Evolutionary conservation across 2,888 invertebrate genomes (phyloP).

Genomic region (Stratiomys singularior): DNA sequence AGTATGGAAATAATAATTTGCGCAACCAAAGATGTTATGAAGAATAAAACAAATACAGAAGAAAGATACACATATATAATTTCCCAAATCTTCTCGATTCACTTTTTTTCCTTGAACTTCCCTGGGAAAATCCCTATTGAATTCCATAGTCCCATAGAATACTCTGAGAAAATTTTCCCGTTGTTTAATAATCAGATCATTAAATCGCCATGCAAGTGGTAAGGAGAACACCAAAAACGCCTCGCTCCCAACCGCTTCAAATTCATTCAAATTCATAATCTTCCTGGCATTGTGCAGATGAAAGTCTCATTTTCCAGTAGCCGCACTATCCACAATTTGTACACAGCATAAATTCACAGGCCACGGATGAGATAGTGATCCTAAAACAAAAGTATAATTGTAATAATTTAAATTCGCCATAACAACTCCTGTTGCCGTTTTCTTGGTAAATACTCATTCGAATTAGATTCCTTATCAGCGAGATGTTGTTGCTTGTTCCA

Average conservation of each 20-base stretch:
- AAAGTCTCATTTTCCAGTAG: not conserved
- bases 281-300: not conserved
- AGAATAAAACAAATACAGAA: no score
- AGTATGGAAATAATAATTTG: no score
- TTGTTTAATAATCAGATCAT: no score
- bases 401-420: slow-evolving; percentile 38
- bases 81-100: no score
- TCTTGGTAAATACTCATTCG: slow-evolving; percentile 3
- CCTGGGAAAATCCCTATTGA: no score
- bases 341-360: slow-evolving; percentile 13
- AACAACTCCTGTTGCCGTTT: slow-evolving; percentile 3
- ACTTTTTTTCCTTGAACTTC: no score
- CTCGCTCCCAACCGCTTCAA: not conserved
- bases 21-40: no score
- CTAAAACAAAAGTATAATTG: slow-evolving; percentile 39
- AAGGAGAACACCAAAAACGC: not conserved
- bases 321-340: not conserved
- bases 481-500: not conserved
- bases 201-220: no score
- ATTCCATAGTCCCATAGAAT: no score
- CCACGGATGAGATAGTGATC: slow-evolving; percentile 19
- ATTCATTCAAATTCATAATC: slow-evolving; percentile 37
- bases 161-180: no score
- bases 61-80: no score
- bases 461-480: slow-evolving; percentile 35